A percentile compares a stretch with the other conserved stretches of the same genome.
Evolutionary conservation across 2,797 vertebrate species (phyloP).

Genomic region (Rhyacichthys aspro): DNA sequence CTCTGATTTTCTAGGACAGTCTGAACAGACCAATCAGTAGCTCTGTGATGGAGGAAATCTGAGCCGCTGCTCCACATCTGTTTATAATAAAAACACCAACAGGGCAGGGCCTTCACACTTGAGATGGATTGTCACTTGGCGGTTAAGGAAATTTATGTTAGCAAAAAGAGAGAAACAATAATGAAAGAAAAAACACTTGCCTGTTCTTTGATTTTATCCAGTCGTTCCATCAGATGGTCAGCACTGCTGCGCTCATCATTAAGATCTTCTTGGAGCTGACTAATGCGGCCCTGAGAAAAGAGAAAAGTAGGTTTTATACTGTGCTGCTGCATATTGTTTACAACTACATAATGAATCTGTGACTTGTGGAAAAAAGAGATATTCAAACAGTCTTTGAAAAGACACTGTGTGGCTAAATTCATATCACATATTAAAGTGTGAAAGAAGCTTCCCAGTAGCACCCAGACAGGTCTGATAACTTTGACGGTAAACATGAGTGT

Average conservation of each 20-base stretch:
- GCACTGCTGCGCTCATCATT: constrained; percentile 89
- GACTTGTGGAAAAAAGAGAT: constrained; percentile 4
- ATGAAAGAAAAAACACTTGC: constrained; percentile 59
- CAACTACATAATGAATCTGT: neutral
- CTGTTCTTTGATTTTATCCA: constrained; percentile 92
- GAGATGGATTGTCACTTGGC: constrained; percentile 5
- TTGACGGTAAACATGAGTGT: constrained; percentile 61
- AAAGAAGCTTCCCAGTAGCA: constrained; percentile 30
- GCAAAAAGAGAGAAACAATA: constrained; percentile 12
- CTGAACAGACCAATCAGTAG: constrained; percentile 35
- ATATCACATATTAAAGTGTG: neutral
- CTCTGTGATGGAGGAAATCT: constrained; percentile 43
- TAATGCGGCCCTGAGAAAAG: constrained; percentile 83
- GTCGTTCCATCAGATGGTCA: constrained; percentile 88
- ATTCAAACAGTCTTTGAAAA: neutral
- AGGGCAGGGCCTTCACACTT: constrained; percentile 27
- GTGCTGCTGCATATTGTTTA: neutral
- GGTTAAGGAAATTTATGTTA: constrained; percentile 6
- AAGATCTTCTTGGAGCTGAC: constrained; percentile 88
- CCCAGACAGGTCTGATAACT: constrained; percentile 68
- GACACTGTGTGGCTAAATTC: neutral
- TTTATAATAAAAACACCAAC: constrained; percentile 59
- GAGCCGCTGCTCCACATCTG: constrained; percentile 47
- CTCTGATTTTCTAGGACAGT: constrained; percentile 9
- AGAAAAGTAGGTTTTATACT: constrained; percentile 17